Evolutionary conservation across 2,888 invertebrate genomes (phyloP).

Genomic region (Allolobophora icterica): DNA sequence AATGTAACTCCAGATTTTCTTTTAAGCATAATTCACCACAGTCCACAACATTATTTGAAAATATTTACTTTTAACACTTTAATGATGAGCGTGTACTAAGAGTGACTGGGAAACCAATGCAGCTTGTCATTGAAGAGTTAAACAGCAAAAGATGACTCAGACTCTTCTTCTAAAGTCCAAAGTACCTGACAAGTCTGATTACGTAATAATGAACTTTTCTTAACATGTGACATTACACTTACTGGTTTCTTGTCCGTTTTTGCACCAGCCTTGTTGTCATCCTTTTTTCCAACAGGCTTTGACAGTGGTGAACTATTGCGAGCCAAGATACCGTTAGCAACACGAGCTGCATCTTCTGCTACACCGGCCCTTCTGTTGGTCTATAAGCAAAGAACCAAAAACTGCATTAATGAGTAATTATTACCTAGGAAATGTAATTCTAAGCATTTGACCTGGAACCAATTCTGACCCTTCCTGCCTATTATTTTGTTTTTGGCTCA

Average conservation of each 20-base stretch:
- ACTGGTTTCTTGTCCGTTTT: background rate
- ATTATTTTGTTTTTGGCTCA: too few relatives aligned
- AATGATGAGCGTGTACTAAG: too few relatives aligned
- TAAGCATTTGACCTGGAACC: background rate
- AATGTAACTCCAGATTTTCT: too few relatives aligned
- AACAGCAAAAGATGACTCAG: too few relatives aligned
- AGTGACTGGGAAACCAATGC: too few relatives aligned
- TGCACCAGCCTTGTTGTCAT: constrained; percentile 50
- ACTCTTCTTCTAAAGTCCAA: too few relatives aligned
- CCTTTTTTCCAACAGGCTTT: constrained; percentile 56
- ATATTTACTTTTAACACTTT: too few relatives aligned
- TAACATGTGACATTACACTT: background rate
- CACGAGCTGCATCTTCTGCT: constrained; percentile 59
- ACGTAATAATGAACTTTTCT: background rate
- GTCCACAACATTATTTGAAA: too few relatives aligned
- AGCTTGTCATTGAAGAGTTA: too few relatives aligned
- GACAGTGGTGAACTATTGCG: constrained; percentile 57
- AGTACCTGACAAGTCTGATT: too few relatives aligned
- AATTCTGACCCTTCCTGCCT: too few relatives aligned
- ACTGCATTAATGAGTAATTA: background rate
- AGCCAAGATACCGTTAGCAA: constrained; percentile 58
- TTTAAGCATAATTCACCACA: too few relatives aligned
- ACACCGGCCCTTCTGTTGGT: constrained; percentile 57
- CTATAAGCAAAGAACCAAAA: constrained; percentile 47
- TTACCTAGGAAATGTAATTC: background rate